Evolutionary conservation across 2,797 vertebrate genomes (phyloP).

Genomic region (Neosilurus mollespiculum): DNA sequence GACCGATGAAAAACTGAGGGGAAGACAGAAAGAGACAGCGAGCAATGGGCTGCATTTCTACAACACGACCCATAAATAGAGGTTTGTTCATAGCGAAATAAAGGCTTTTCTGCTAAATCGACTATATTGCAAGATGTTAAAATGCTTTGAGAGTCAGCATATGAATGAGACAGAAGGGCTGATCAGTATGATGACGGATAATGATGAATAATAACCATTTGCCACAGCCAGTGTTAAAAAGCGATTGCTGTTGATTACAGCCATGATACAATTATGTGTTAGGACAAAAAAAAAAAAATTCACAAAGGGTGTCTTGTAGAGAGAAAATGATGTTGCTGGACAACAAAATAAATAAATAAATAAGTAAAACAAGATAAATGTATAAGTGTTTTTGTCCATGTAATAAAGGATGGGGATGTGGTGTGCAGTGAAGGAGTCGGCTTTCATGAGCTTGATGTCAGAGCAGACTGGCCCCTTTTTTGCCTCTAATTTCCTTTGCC

Average conservation of each 20-base stretch:
- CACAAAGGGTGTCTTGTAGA: conserved; percentile 11
- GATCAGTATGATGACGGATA: conserved; percentile 52
- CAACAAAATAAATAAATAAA: not conserved
- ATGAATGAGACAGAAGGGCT: conserved; percentile 9
- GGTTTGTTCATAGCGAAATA: conserved; percentile 1
- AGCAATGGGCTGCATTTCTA: not conserved
- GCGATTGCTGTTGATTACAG: conserved; percentile 33
- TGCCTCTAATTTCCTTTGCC: conserved; percentile 55
- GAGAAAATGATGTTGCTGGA: not conserved
- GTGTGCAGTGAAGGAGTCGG: conserved; percentile 26
- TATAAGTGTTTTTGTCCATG: conserved; percentile 31
- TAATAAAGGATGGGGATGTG: conserved; percentile 15
- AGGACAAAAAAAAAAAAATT: conserved; percentile 2
- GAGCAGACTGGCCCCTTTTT: conserved; percentile 51
- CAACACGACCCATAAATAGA: not conserved
- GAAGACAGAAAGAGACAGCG: not conserved
- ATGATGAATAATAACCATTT: conserved; percentile 48
- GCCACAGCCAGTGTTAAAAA: conserved; percentile 43
- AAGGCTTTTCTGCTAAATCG: not conserved
- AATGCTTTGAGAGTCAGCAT: conserved; percentile 13
- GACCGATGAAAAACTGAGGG: not conserved
- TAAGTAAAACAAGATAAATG: not conserved
- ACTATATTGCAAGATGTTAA: not conserved
- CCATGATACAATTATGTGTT: conserved; percentile 37
- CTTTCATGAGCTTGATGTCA: conserved; percentile 56